Conservation (phyloP, 2,888 invertebrate genomes). For the Merodon equestris region DNA sequence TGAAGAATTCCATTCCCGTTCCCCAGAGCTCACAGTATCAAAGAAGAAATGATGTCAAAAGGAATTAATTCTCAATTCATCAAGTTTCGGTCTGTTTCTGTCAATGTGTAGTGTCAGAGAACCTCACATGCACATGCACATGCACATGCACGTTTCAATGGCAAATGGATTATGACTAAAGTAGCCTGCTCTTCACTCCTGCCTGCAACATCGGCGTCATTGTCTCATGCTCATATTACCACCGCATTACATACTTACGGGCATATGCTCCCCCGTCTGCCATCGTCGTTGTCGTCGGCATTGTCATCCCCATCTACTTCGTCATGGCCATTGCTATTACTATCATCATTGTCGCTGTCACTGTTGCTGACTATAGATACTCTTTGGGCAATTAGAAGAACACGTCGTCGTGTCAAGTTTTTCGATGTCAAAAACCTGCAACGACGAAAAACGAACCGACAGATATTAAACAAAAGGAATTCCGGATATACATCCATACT, state of each 20-base stretch:
- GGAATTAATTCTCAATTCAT: conserved; percentile 78
- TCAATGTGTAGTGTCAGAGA: conserved; percentile 37
- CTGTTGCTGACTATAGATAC: conserved; percentile 37
- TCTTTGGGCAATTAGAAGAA: conserved; percentile 55
- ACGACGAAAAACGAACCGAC: conserved; percentile 46
- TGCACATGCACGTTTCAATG: conserved; percentile 13
- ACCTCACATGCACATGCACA: conserved; percentile 19
- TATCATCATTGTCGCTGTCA: conserved; percentile 12
- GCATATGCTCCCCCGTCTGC: conserved; percentile 4
- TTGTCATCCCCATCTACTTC: too few species aligned
- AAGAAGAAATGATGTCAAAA: conserved; percentile 74
- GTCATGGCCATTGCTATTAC: too few species aligned
- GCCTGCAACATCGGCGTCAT: conserved; percentile 22
- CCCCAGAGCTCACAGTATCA: conserved; percentile 11
- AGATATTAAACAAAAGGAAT: conserved; percentile 57
- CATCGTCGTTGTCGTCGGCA: conserved; percentile 13
- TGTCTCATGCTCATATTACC: conserved; percentile 45
- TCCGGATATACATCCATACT: conserved; percentile 17
- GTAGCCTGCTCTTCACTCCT: conserved; percentile 11
- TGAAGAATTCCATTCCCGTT: not conserved
- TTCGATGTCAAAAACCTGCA: conserved; percentile 57
- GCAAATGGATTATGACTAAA: conserved; percentile 48
- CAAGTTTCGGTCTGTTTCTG: conserved; percentile 75
- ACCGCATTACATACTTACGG: conserved; percentile 13
- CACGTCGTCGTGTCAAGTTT: conserved; percentile 42